These are phyloP conservation scores for Abramis brama DNA, from an alignment of 2,113 vertebrate species.

Conservation along the genomic window DNA sequence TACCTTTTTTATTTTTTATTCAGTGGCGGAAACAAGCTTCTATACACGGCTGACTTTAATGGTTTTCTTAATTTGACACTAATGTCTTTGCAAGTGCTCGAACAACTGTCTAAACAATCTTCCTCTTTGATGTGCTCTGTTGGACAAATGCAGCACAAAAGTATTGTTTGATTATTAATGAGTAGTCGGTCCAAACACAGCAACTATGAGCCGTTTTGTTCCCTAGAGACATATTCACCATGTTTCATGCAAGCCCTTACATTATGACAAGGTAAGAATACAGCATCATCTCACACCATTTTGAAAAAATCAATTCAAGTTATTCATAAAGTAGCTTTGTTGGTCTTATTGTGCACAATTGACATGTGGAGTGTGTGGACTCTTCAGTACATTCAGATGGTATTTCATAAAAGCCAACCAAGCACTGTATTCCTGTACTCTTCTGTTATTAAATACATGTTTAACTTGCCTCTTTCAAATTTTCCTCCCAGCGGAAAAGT, in stretches of 20 bases:
- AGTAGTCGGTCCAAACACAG: constrained; percentile 17
- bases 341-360: neutral
- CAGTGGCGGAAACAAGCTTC: too few species aligned
- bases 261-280: neutral
- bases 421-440: neutral
- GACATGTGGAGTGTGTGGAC: neutral
- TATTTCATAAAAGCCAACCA: neutral
- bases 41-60: neutral
- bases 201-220: neutral
- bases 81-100: neutral
- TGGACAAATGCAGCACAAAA: constrained; percentile 17
- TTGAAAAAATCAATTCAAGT: neutral
- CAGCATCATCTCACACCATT: neutral
- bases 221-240: neutral
- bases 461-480: neutral
- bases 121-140: neutral
- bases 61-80: constrained; percentile 25
- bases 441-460: constrained; percentile 11
- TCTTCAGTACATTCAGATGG: neutral
- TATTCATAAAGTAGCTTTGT: constrained; percentile 27
- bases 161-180: constrained; percentile 18
- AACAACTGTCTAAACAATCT: neutral
- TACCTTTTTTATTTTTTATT: too few species aligned
- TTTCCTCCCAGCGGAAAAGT: constrained; percentile 37
- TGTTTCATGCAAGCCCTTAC: neutral